Percentiles rank a stretch among this genome's conserved stretches.
These are phyloP conservation scores for Brachyrhaphis roseni DNA, from an alignment of 2,797 vertebrate genomes.

Conservation along the genomic window DNA sequence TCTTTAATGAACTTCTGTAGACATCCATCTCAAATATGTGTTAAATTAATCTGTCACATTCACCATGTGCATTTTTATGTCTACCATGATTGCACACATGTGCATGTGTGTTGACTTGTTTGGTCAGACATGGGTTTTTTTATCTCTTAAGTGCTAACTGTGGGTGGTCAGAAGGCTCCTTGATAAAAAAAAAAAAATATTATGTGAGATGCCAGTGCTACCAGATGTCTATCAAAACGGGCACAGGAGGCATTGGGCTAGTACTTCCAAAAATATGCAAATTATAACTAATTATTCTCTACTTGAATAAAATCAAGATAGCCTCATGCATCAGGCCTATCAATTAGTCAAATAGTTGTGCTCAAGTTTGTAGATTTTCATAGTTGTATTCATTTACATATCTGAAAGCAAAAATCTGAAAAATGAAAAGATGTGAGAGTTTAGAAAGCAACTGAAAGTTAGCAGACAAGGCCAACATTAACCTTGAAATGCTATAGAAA, in stretches of 20 bases:
- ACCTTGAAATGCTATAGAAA: not conserved
- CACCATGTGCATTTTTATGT: not conserved
- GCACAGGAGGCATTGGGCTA: not conserved
- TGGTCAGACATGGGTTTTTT: not conserved
- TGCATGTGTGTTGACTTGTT: not conserved
- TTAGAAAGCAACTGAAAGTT: not conserved
- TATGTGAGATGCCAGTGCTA: not conserved
- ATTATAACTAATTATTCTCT: not conserved
- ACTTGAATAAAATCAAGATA: not conserved
- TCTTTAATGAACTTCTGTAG: not conserved
- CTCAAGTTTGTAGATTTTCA: not conserved
- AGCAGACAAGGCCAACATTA: not conserved
- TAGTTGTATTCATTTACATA: not conserved
- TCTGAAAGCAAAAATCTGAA: not conserved
- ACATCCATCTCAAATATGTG: not conserved
- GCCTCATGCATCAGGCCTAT: not conserved
- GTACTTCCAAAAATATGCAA: not conserved
- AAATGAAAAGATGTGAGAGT: not conserved
- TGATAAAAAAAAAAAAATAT: not conserved
- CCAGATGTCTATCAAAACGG: not conserved
- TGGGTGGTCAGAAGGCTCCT: slow-evolving; percentile 6
- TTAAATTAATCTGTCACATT: not conserved
- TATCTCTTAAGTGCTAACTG: not conserved
- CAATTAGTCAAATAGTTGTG: not conserved
- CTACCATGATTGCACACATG: too few species aligned